A percentile compares a stretch with the other conserved stretches of the same genome.
phyloP scores from a whole-genome alignment of 37 sponge, comb jelly and placozoan genomes.

The Aplysina aerophoba region DNA sequence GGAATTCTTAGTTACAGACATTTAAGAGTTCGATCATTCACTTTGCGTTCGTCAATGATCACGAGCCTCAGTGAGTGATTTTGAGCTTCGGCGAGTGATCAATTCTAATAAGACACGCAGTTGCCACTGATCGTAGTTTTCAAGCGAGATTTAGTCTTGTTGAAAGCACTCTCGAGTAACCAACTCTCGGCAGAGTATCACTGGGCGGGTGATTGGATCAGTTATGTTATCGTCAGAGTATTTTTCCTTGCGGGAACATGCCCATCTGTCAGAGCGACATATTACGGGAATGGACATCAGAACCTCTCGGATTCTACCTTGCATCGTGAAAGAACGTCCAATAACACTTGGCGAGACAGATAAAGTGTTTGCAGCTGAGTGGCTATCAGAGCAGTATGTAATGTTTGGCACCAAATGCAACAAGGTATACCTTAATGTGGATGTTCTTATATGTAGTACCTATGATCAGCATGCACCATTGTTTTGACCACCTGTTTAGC shows the following conservation, averaged over 20 bases:
- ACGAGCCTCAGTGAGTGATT: too few relatives aligned
- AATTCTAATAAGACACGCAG: too few relatives aligned
- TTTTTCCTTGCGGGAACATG: constrained; percentile 10
- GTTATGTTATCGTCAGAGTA: constrained; percentile 25
- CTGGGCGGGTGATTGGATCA: not conserved
- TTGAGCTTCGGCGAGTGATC: too few relatives aligned
- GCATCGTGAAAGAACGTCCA: constrained; percentile 50
- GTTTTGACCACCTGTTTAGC: too few relatives aligned
- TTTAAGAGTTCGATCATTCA: too few relatives aligned
- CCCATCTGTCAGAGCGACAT: not conserved
- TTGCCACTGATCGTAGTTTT: too few relatives aligned
- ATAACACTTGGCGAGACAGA: constrained; percentile 63
- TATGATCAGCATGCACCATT: too few relatives aligned
- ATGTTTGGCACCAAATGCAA: constrained; percentile 83
- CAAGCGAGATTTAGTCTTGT: too few relatives aligned
- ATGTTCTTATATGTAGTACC: not conserved
- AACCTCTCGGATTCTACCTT: constrained; percentile 50
- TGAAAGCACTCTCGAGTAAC: too few relatives aligned
- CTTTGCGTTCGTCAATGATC: too few relatives aligned
- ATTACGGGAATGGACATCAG: not conserved
- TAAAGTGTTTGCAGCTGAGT: constrained; percentile 82
- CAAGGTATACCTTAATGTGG: constrained; percentile 47
- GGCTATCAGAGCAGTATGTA: constrained; percentile 73
- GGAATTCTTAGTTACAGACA: too few relatives aligned
- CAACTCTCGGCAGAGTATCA: too few relatives aligned